Percentiles rank a stretch among this genome's conserved stretches.
Evolutionary conservation across 2,888 invertebrate species (phyloP).

Genomic region (Ryuthela nishihirai): DNA sequence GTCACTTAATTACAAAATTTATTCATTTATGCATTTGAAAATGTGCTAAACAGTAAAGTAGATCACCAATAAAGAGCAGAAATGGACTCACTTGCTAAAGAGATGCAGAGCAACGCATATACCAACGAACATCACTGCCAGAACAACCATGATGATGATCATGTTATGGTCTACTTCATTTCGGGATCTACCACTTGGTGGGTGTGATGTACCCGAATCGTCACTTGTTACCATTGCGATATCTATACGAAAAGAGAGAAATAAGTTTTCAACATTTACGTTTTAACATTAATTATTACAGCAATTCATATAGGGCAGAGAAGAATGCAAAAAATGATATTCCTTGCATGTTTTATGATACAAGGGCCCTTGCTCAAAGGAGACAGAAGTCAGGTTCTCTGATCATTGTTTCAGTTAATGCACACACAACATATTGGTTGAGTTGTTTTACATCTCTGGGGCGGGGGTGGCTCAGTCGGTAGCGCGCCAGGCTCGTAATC

Average conservation of each 20-base stretch:
- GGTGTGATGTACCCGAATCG: conserved; percentile 11
- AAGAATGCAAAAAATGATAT: too few species aligned
- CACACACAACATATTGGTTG: too few species aligned
- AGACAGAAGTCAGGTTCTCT: too few species aligned
- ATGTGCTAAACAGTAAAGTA: background rate
- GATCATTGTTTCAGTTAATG: too few species aligned
- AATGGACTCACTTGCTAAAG: conserved; percentile 76
- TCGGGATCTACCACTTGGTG: conserved; percentile 8
- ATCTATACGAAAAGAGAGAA: conserved; percentile 2
- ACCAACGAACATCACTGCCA: conserved; percentile 90
- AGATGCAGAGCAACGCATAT: conserved; percentile 86
- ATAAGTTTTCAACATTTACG: background rate
- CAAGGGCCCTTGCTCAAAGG: too few species aligned
- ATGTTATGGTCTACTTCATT: conserved; percentile 72
- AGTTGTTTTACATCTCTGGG: too few species aligned
- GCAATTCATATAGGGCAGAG: too few species aligned
- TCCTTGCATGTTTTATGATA: too few species aligned
- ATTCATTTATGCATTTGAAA: background rate
- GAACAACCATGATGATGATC: conserved; percentile 72
- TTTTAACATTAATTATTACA: background rate
- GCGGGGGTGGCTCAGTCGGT: too few species aligned
- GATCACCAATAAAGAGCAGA: background rate
- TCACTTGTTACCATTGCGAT: conserved; percentile 16
- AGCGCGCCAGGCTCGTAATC: too few species aligned
- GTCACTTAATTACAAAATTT: background rate